These are phyloP conservation scores for Molossus molossus DNA, from an alignment of 2,797 vertebrate species.

Conservation along the genomic window DNA sequence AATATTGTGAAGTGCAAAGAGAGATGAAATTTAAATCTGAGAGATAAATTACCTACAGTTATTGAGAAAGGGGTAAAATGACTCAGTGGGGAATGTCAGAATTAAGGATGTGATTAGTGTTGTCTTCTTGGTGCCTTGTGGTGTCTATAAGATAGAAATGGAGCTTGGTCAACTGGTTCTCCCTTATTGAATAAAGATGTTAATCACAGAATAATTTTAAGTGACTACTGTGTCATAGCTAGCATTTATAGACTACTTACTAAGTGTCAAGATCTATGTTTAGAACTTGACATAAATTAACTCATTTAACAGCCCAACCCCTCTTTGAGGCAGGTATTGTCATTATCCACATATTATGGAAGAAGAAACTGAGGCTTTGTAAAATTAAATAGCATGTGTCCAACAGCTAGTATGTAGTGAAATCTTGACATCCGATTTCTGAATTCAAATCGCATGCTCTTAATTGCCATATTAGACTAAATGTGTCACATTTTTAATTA, in stretches of 20 bases:
- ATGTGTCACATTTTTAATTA: conserved; percentile 70
- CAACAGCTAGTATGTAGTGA: neutral
- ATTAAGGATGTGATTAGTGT: neutral
- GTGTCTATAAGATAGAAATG: neutral
- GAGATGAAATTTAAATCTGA: conserved; percentile 57
- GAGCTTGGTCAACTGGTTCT: neutral
- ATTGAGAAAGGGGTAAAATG: neutral
- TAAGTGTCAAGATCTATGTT: neutral
- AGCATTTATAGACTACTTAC: neutral
- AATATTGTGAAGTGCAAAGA: conserved; percentile 60
- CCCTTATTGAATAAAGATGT: conserved; percentile 4
- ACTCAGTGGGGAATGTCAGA: neutral
- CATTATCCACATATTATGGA: neutral
- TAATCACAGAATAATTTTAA: neutral
- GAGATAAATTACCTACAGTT: neutral
- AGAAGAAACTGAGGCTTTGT: conserved; percentile 13
- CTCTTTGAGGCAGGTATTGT: neutral
- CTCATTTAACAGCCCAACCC: neutral
- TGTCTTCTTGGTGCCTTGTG: neutral
- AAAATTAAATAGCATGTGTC: neutral
- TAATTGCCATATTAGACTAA: conserved; percentile 19
- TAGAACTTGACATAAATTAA: neutral
- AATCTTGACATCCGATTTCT: neutral
- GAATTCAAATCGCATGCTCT: neutral
- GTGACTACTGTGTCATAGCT: neutral